phyloP scores from a whole-genome alignment of 2,797 vertebrate species.

The Acanthiza pusilla region DNA sequence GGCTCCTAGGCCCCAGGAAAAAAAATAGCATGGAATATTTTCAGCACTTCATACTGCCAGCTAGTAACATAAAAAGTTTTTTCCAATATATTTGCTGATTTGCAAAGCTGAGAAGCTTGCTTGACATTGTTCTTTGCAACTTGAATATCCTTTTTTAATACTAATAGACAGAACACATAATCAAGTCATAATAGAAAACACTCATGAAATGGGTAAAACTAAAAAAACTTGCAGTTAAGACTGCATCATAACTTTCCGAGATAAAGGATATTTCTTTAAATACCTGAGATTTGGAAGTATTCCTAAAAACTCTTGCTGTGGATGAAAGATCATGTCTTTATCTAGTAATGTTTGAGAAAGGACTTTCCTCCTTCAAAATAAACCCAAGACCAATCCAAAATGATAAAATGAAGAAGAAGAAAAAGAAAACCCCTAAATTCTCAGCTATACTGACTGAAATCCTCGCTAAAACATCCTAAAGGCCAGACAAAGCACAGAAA shows the following conservation, averaged over 20 bases:
- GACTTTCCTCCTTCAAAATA: not conserved
- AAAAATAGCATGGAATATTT: not conserved
- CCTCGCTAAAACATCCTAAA: not conserved
- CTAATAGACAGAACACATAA: not conserved
- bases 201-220: not conserved
- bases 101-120: not conserved
- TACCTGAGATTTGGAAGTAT: not conserved
- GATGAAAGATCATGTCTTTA: not conserved
- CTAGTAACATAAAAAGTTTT: not conserved
- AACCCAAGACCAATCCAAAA: not conserved
- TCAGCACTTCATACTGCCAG: not conserved
- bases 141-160: not conserved
- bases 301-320: not conserved
- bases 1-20: not conserved
- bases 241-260: not conserved
- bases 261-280: not conserved
- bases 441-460: not conserved
- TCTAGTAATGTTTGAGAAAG: not conserved
- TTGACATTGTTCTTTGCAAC: not conserved
- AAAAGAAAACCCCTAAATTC: not conserved
- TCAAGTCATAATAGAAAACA: not conserved
- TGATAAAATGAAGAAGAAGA: not conserved
- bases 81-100: not conserved
- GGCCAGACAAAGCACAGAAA: not conserved
- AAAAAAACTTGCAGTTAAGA: not conserved